Conservation (phyloP, 2,888 invertebrate species). For the Pterobdella sp. region DNA sequence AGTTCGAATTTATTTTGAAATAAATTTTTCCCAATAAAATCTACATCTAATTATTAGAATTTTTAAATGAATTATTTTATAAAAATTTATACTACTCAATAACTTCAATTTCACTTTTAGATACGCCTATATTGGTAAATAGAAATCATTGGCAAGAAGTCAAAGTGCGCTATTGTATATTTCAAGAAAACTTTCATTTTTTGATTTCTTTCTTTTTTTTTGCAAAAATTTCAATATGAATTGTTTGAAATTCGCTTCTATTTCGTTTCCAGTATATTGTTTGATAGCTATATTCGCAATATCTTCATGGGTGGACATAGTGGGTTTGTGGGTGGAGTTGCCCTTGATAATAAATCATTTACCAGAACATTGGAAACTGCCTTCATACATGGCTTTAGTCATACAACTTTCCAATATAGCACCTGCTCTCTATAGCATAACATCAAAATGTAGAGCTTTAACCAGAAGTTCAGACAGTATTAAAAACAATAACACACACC, state of each 20-base stretch:
- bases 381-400: slow-evolving; percentile 72
- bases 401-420: slow-evolving; percentile 73
- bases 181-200: no score
- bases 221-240: no score
- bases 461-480: not conserved
- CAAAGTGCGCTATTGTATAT: no score
- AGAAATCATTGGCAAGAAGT: no score
- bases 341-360: slow-evolving; percentile 70
- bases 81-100: no score
- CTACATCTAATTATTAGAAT: no score
- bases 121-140: no score
- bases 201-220: no score
- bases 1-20: no score
- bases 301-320: slow-evolving; percentile 74
- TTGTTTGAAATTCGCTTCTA: slow-evolving; percentile 13
- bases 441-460: slow-evolving; percentile 6
- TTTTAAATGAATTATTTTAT: no score
- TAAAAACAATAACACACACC: not conserved
- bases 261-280: slow-evolving; percentile 45
- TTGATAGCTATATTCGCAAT: slow-evolving; percentile 66
- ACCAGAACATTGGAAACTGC: slow-evolving; percentile 79
- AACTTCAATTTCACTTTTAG: no score
- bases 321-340: slow-evolving; percentile 77
- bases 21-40: no score
- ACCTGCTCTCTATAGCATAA: slow-evolving; percentile 61